phyloP scores from a whole-genome alignment of 2,113 vertebrate genomes.

The Corydoras sp. region DNA sequence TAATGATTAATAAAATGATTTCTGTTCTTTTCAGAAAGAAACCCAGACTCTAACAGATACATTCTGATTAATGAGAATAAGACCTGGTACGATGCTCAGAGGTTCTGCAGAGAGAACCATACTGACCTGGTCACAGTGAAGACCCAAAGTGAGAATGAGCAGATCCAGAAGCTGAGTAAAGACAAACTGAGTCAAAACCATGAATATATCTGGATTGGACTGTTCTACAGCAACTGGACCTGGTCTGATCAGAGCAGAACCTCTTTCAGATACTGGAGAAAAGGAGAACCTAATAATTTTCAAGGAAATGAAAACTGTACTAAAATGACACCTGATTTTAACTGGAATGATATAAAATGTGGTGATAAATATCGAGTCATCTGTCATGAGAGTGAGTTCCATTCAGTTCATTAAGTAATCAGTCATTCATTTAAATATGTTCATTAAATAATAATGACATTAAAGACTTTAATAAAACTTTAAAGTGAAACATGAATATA shows the following conservation, averaged over 20 bases:
- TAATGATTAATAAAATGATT: no score
- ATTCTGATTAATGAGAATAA: not conserved
- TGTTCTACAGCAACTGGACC: conserved; percentile 4
- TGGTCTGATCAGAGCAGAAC: conserved; percentile 22
- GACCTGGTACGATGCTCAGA: conserved; percentile 17
- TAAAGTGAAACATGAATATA: not conserved
- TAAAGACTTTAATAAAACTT: no score
- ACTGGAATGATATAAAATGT: not conserved
- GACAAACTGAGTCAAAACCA: no score
- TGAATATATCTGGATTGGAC: conserved; percentile 28
- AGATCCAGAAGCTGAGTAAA: not conserved
- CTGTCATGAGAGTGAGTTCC: conserved; percentile 23
- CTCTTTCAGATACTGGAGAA: conserved; percentile 6
- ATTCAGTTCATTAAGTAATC: no score
- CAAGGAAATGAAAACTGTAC: conserved; percentile 2
- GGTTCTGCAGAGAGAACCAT: conserved; percentile 2
- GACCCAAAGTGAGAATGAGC: conserved; percentile 6
- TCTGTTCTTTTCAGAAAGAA: no score
- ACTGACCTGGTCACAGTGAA: conserved; percentile 16
- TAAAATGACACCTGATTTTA: not conserved
- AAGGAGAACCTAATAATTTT: not conserved
- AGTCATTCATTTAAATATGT: no score
- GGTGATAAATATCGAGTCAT: conserved; percentile 5
- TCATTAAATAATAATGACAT: no score
- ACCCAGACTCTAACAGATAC: not conserved